These are phyloP conservation scores for Pangasius djambal DNA, from an alignment of 2,797 vertebrate species.

Conservation along the genomic window DNA sequence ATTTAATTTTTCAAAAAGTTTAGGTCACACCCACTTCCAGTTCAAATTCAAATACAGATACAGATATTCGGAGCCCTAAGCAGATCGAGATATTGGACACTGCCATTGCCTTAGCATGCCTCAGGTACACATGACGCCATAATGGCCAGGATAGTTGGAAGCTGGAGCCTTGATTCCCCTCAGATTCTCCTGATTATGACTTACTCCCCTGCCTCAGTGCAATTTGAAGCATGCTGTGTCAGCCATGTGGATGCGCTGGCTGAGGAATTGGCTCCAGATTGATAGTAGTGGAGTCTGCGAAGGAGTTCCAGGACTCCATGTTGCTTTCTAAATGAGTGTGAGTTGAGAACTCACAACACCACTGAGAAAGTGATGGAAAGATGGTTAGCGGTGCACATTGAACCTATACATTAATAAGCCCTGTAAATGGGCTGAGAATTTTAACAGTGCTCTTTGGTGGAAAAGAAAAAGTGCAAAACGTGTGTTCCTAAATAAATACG, in stretches of 20 bases:
- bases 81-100: neutral
- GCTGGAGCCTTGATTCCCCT: slow-evolving; percentile 25
- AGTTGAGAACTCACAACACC: slow-evolving; percentile 12
- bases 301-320: slow-evolving; percentile 28
- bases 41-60: neutral
- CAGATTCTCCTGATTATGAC: slow-evolving; percentile 45
- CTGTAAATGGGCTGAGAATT: slow-evolving; percentile 6
- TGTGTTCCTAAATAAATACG: neutral
- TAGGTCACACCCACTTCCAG: neutral
- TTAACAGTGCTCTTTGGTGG: neutral
- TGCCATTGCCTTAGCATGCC: slow-evolving; percentile 17
- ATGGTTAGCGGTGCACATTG: slow-evolving; percentile 23
- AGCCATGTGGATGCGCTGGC: slow-evolving; percentile 19
- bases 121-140: slow-evolving; percentile 28
- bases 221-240: slow-evolving; percentile 32
- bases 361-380: slow-evolving; percentile 34
- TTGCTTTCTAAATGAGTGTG: slow-evolving; percentile 38
- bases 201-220: slow-evolving; percentile 21
- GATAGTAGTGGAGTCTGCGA: slow-evolving; percentile 31
- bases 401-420: slow-evolving; percentile 12
- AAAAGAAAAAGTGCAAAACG: neutral
- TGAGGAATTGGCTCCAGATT: slow-evolving; percentile 44
- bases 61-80: neutral
- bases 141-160: slow-evolving; percentile 33
- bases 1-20: neutral